Percentiles rank a stretch among this genome's conserved stretches.
Conservation (phyloP, 1,140 invertebrate genomes). For the Neoseiulus cucumeris region DNA sequence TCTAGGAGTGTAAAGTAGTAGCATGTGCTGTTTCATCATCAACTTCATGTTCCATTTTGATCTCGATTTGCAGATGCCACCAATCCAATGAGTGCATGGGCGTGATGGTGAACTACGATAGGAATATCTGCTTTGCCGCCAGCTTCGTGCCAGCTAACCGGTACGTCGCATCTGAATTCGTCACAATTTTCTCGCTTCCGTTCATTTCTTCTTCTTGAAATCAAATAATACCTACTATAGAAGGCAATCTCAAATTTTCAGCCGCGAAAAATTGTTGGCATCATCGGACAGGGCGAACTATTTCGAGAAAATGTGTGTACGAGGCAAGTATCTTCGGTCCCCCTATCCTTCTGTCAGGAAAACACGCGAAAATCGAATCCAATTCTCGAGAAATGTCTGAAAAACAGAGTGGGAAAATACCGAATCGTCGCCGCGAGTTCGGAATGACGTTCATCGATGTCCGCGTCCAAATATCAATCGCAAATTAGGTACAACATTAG, state of each 20-base stretch:
- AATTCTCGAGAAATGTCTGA: too few species aligned
- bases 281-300: constrained; percentile 20
- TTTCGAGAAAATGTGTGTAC: constrained; percentile 22
- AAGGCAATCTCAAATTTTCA: too few species aligned
- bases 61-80: not conserved
- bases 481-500: too few species aligned
- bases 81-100: constrained; percentile 4
- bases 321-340: constrained; percentile 13
- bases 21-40: too few species aligned
- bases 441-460: too few species aligned
- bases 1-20: too few species aligned
- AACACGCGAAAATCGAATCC: too few species aligned
- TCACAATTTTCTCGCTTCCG: not conserved
- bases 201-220: not conserved
- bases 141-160: constrained; percentile 1
- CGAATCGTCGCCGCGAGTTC: too few species aligned
- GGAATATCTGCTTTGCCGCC: not conserved
- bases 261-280: constrained; percentile 8
- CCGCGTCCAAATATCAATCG: too few species aligned
- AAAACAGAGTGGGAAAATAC: too few species aligned
- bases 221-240: not conserved
- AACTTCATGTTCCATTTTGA: not conserved
- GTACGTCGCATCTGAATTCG: not conserved
- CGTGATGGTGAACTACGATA: constrained; percentile 1
- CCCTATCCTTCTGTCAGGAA: too few species aligned